Base-by-base conservation (phyloP, 2,888 invertebrate genomes). In the Drosophila incognita region DNA sequence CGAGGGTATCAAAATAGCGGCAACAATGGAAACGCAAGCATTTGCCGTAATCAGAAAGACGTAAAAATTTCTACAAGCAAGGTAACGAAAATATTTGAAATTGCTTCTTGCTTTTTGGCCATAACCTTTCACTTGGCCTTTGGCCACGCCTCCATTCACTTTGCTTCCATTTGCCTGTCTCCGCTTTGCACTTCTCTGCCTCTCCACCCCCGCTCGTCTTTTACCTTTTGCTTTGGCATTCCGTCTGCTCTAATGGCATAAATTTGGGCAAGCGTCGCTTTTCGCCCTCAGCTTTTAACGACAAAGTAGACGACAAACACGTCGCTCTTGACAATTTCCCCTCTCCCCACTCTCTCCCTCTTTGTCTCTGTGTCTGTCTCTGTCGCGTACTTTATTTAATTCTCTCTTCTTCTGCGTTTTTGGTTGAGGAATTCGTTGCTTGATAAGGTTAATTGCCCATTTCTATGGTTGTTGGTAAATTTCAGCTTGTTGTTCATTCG, bases 391-490 rank as follows among this genome's bases (percentile, higher is more conserved):
- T n/a, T 52, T 46, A 36, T 42, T 67, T 40, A 40, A 42, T 67
- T 53, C 52, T 31, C 56, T 46, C 40, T 21, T 40, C 3, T 24
- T 49, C 38, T 36, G 33, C 40, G 10, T 15, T 40, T 27, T 21
- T 46, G 53, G 29, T 54, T 46, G 33, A 52, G 53, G 53, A 59
- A 60, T 40, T 73, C 79, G 69, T 75, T 71, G 58, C 65, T 80
- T 90, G 87, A 87, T 83, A 90, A 90, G 84, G 87, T 90, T 90
- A 90, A 86, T 86, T 86, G 85, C 89, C 89, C 82, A 68, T 76
- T 81, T 76, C 72, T 71, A 59, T 67, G 81, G 69, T 62, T 73
- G 70, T 56, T 67, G 53, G 40, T 53, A 59, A 62, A 74, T 67
- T 76, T 76, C 18, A 77, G 80, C 76, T 75, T 79, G 64, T 75